Conservation (phyloP, 2,113 vertebrate genomes). For the Cottus gobio region DNA sequence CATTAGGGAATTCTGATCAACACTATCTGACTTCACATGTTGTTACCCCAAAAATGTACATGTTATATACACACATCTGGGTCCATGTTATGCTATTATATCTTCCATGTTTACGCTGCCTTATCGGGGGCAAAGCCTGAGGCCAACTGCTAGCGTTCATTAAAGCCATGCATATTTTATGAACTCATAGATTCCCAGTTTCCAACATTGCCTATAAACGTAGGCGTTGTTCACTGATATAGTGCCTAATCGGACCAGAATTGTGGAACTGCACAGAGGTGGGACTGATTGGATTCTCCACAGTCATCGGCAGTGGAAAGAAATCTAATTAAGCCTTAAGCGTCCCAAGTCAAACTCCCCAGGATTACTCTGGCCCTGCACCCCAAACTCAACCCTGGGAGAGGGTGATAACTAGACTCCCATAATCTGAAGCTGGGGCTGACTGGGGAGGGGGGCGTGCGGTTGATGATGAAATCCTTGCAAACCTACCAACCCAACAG, state of each 20-base stretch:
- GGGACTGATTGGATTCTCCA: constrained; percentile 80
- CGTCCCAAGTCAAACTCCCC: constrained; percentile 65
- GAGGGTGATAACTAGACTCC: constrained; percentile 76
- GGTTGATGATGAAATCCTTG: constrained; percentile 49
- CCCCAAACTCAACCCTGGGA: constrained; percentile 73
- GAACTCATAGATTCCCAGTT: constrained; percentile 28
- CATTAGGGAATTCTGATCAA: not conserved
- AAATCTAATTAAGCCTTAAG: constrained; percentile 78
- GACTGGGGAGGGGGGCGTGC: constrained; percentile 11
- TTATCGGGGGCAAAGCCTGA: not conserved
- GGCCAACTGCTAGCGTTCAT: constrained; percentile 27
- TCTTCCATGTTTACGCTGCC: not conserved
- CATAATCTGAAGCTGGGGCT: constrained; percentile 66
- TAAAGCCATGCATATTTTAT: constrained; percentile 31
- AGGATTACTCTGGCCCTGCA: constrained; percentile 74
- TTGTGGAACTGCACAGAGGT: constrained; percentile 58
- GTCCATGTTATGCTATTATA: not conserved
- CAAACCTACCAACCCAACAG: constrained; percentile 27
- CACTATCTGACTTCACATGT: not conserved
- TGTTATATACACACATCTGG: not conserved
- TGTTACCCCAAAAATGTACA: not conserved
- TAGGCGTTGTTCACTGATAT: constrained; percentile 13
- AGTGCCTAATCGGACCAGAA: constrained; percentile 46
- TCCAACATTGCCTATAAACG: constrained; percentile 43
- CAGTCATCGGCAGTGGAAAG: constrained; percentile 60